Evolutionary conservation across 2,888 invertebrate species (phyloP).

Genomic region (Arge pagana): DNA sequence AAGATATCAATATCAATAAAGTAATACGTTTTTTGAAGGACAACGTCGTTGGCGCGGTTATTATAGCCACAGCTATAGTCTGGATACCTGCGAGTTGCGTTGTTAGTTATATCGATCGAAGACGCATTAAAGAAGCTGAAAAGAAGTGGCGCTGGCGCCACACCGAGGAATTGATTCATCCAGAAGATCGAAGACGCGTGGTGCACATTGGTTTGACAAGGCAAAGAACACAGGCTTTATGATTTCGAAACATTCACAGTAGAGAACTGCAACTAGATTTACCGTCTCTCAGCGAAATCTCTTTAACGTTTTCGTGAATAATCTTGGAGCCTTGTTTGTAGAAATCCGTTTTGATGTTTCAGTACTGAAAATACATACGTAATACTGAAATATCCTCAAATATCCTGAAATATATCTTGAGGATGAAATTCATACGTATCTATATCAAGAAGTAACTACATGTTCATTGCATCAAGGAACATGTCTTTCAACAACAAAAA

Average conservation of each 20-base stretch:
- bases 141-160: conserved; percentile 76
- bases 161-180: conserved; percentile 71
- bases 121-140: conserved; percentile 72
- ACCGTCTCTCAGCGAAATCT: no score
- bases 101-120: conserved; percentile 81
- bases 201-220: conserved; percentile 65
- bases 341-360: no score
- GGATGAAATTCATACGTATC: no score
- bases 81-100: conserved; percentile 96
- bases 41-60: conserved; percentile 92
- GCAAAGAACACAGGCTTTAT: conserved; percentile 12
- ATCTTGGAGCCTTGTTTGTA: no score
- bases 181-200: conserved; percentile 72
- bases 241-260: not conserved
- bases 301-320: no score
- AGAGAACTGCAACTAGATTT: no score
- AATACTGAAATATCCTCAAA: no score
- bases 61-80: conserved; percentile 85
- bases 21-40: conserved; percentile 87
- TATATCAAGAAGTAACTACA: no score
- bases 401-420: no score
- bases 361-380: no score
- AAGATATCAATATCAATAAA: conserved; percentile 93
- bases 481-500: no score
- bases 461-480: no score